These are phyloP conservation scores for Pristis pectinata DNA, from an alignment of 2,797 vertebrate species.

Conservation along the genomic window DNA sequence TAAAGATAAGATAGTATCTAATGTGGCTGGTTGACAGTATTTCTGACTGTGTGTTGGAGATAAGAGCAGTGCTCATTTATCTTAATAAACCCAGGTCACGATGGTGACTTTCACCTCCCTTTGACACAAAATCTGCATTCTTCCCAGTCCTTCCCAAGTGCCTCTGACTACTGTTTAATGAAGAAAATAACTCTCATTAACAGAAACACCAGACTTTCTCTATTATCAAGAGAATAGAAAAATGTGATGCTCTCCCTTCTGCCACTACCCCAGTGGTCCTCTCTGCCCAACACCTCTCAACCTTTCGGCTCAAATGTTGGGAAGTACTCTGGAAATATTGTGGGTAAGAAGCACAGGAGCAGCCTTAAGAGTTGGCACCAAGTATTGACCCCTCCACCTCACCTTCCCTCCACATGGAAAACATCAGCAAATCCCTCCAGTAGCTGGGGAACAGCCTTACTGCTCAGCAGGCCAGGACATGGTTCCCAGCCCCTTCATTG, in stretches of 20 bases:
- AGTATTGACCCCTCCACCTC: neutral
- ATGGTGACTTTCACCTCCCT: neutral
- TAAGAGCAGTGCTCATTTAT: neutral
- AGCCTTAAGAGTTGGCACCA: neutral
- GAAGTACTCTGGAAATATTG: neutral
- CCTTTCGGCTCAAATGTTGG: neutral
- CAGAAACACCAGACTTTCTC: neutral
- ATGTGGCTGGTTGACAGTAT: neutral
- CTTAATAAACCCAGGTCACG: neutral
- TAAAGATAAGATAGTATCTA: neutral
- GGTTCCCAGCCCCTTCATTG: neutral
- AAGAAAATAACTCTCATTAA: neutral
- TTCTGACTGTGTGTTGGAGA: conserved; percentile 6
- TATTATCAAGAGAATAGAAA: neutral
- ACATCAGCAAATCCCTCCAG: neutral
- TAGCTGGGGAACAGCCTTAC: too few relatives aligned
- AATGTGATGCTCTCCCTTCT: neutral
- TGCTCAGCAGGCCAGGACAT: neutral
- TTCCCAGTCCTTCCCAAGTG: neutral
- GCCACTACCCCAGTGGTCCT: too few relatives aligned
- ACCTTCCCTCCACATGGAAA: neutral
- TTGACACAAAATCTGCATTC: neutral
- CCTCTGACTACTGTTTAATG: neutral
- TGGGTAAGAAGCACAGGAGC: neutral
- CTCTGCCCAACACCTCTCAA: neutral